Percentiles rank a stretch among this genome's conserved stretches.
phyloP scores from a whole-genome alignment of 2,113 vertebrate species.

The Alethe castanea region DNA sequence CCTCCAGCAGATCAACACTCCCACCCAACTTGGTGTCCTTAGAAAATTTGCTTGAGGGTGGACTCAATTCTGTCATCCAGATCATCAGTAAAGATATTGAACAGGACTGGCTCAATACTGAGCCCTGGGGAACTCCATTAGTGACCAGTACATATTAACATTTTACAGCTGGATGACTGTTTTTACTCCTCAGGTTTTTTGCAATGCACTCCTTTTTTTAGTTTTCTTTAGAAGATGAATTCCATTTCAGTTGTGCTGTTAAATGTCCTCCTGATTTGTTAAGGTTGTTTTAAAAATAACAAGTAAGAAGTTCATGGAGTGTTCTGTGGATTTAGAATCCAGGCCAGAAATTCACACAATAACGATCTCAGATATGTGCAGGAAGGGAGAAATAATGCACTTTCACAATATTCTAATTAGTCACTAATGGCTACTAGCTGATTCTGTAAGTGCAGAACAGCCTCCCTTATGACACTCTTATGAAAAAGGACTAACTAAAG shows the following conservation, averaged over 20 bases:
- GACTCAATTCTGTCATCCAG: not conserved
- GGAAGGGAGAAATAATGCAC: not conserved
- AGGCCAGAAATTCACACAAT: not conserved
- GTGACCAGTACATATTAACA: not conserved
- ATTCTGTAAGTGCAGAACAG: not conserved
- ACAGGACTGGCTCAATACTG: not conserved
- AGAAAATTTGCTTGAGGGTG: not conserved
- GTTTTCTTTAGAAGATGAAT: not conserved
- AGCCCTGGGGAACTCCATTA: not conserved
- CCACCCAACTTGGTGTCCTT: not conserved
- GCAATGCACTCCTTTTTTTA: not conserved
- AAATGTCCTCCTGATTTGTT: not conserved
- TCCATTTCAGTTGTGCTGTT: not conserved
- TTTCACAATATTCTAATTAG: not conserved
- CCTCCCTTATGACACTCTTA: fast-evolving
- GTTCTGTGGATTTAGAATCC: not conserved
- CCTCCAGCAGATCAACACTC: not conserved
- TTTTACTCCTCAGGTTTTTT: not conserved
- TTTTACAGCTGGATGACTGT: not conserved
- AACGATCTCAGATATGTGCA: not conserved
- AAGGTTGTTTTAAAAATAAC: not conserved
- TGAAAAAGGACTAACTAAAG: not conserved
- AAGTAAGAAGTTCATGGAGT: not conserved
- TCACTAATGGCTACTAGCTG: not conserved
- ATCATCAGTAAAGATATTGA: not conserved